Conservation (phyloP, 1,140 invertebrate species). For the Sinella curviseta region DNA sequence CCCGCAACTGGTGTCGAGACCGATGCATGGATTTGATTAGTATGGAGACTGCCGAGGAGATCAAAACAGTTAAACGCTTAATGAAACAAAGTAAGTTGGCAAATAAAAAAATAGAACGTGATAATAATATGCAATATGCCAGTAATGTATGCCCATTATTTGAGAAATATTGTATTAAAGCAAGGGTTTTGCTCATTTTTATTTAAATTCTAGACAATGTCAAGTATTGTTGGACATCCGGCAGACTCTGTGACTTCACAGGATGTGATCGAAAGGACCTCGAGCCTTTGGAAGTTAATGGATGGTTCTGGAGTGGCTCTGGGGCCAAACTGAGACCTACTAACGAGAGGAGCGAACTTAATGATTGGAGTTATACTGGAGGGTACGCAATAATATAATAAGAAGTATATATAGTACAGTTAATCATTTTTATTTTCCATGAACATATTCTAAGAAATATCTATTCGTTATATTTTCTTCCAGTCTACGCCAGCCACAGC, state of each 20-base stretch:
- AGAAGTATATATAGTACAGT: too few relatives aligned
- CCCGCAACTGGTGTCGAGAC: slow-evolving; percentile 77
- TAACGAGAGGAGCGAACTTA: slow-evolving; percentile 67
- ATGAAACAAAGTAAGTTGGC: slow-evolving; percentile 68
- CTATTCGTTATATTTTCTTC: too few relatives aligned
- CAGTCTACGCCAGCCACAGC: slow-evolving; percentile 72
- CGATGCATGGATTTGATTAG: slow-evolving; percentile 83
- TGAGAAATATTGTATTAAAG: neutral
- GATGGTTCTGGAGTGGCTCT: slow-evolving; percentile 84
- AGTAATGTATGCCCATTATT: slow-evolving; percentile 6
- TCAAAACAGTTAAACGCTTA: slow-evolving; percentile 76
- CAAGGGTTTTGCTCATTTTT: neutral
- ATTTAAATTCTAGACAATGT: slow-evolving; percentile 58
- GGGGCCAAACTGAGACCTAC: slow-evolving; percentile 76
- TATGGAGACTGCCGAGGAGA: slow-evolving; percentile 75
- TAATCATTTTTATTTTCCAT: neutral
- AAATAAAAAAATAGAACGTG: neutral
- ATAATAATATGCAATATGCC: slow-evolving; percentile 15
- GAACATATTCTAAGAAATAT: neutral
- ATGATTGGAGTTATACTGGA: slow-evolving; percentile 79
- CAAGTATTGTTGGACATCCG: slow-evolving; percentile 84
- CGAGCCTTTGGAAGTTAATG: slow-evolving; percentile 72
- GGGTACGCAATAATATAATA: slow-evolving; percentile 62
- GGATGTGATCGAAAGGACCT: slow-evolving; percentile 75
- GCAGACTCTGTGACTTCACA: slow-evolving; percentile 79